Evolutionary conservation across 2,113 vertebrate genomes (phyloP), one percentile per base, ranked within the genome.

Genomic region (Motacilla tschutschensis): DNA sequence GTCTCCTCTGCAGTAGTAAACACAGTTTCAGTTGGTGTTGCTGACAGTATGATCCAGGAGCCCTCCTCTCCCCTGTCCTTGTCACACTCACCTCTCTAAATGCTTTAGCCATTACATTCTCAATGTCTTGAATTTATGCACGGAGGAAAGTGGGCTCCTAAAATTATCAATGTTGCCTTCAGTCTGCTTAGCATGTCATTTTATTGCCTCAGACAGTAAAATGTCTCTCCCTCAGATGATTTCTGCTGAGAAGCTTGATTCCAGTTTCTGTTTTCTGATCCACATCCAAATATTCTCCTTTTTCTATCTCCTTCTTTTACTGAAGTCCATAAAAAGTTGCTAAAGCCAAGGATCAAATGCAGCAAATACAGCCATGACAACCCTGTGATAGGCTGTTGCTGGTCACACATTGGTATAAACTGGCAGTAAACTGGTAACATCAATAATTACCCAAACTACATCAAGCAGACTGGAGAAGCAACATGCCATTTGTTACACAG

Each of bases 1-100:
- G 63, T 85, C 66, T 81, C 7, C 22, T 89, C 60, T 69, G 35
- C 26, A 67, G 36, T 2, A 46, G 38, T 33, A 59, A 92, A 63
- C 55, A 51, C 7, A 28, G 59, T 69, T 71, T 81, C 36, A 54
- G 29, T 43, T 31, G 47, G 22, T 62, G 47, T 24, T 35, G 78
- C 21, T 9, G 35, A 26, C 71, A 57, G n/a, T 17, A 14, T 13
- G 44, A 81, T 86, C 83, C 63, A 47, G 43, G 64, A 51, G 5
- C 75, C 54, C 33, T 86, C 72, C 51, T 38, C 81, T 51, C 64
- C 41, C 75, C 79, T 51, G 44, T 86, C 86, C 71, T 88, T 88
- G 83, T 95, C 86, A 93, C 75, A 79, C 66, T 79, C 92, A 91
- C 86, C 83, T 93, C 81, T 83, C 44, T 36, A 66, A 92, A 91